Percentiles rank a stretch among this genome's conserved stretches.
These are phyloP conservation scores for Homarus americanus DNA, from an alignment of 1,140 invertebrate genomes.

Conservation along the genomic window DNA sequence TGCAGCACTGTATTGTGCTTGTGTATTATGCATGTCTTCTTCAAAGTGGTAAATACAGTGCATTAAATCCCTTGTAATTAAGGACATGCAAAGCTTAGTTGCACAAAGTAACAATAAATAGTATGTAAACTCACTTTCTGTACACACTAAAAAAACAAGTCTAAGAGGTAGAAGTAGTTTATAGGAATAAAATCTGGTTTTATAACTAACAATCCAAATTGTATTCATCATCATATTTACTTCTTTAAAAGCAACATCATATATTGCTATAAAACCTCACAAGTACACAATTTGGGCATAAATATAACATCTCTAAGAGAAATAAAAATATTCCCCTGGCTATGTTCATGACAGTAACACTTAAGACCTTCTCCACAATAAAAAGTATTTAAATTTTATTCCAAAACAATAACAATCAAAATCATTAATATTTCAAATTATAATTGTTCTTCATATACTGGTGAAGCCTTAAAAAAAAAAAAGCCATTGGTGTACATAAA, in stretches of 20 bases:
- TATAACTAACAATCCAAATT: background rate
- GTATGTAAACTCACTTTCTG: background rate
- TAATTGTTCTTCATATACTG: background rate
- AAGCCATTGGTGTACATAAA: background rate
- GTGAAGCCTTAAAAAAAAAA: background rate
- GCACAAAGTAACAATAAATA: background rate
- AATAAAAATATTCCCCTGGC: background rate
- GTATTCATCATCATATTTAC: background rate
- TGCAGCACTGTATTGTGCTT: background rate
- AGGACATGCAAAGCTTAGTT: background rate
- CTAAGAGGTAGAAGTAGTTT: background rate
- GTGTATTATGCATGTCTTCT: background rate
- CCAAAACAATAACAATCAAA: background rate
- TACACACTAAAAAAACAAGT: background rate
- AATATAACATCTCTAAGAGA: background rate
- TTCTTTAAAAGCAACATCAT: background rate
- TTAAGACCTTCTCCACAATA: background rate
- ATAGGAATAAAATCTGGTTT: conserved; percentile 4
- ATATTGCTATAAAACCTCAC: conserved; percentile 8
- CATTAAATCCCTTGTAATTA: background rate
- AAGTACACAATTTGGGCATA: background rate
- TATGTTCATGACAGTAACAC: background rate
- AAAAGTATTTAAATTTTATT: background rate
- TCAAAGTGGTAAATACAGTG: background rate
- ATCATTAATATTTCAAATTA: background rate